These are phyloP conservation scores for Diglossa brunneiventris DNA, from an alignment of 2,113 vertebrate genomes.

Conservation along the genomic window DNA sequence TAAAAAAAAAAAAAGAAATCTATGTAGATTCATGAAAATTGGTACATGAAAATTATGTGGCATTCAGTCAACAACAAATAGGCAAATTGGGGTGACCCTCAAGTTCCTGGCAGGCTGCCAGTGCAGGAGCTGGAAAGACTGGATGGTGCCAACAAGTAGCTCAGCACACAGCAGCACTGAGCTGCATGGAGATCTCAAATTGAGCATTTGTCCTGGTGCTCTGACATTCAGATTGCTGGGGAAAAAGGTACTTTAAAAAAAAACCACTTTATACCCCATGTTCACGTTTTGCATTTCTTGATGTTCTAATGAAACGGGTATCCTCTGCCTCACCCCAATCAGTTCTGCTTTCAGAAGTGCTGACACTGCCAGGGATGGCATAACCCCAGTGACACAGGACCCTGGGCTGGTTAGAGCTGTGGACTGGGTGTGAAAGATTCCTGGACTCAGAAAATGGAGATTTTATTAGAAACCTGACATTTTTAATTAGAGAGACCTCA, in stretches of 20 bases:
- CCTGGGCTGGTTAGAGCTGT: neutral
- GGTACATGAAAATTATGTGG: neutral
- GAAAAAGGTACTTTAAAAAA: neutral
- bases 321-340: neutral
- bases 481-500: neutral
- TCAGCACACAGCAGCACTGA: neutral
- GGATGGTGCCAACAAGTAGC: neutral
- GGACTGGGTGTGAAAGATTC: neutral
- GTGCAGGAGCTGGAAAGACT: neutral
- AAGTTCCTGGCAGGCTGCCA: neutral
- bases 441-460: neutral
- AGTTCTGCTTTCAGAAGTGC: neutral
- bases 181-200: neutral
- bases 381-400: neutral
- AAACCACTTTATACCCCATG: neutral
- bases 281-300: neutral
- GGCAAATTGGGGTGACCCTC: neutral
- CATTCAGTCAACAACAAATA: neutral
- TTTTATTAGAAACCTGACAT: neutral
- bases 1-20: neutral
- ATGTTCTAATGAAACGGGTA: neutral
- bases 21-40: neutral
- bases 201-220: neutral
- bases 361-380: neutral
- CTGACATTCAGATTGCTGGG: neutral